Percentiles rank a stretch among this genome's conserved stretches.
phyloP scores from a whole-genome alignment of 2,797 vertebrate species.

The Manis javanica region DNA sequence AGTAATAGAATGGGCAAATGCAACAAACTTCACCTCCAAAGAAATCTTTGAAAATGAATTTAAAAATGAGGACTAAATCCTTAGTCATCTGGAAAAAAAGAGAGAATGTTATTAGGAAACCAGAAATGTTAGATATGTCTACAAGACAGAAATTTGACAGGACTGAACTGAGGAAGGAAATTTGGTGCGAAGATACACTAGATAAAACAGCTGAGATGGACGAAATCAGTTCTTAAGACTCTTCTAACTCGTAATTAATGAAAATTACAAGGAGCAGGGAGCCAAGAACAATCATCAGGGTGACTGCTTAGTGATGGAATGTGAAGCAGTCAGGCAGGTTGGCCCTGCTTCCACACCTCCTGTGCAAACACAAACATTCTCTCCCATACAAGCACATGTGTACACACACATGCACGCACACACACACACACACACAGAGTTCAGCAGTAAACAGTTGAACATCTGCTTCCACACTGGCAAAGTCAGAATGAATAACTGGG shows the following conservation, averaged over 20 bases:
- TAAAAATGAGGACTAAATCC: neutral
- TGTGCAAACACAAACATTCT: neutral
- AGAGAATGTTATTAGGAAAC: neutral
- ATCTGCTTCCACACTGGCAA: neutral
- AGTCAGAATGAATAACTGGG: neutral
- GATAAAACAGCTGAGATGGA: neutral
- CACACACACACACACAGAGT: neutral
- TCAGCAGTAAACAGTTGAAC: neutral
- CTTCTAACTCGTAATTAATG: constrained; percentile 42
- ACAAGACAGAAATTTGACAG: neutral
- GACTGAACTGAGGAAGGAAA: neutral
- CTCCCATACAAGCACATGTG: neutral
- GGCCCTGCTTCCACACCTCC: constrained; percentile 1
- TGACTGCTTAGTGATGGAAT: constrained; percentile 38
- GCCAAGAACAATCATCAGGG: neutral
- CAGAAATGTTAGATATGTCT: neutral
- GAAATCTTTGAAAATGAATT: neutral
- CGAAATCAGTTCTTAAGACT: neutral
- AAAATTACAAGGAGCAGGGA: neutral
- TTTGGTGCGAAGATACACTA: neutral
- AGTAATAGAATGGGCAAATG: neutral
- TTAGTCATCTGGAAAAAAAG: neutral
- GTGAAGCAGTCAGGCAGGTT: constrained; percentile 21
- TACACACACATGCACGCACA: neutral
- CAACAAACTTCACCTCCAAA: neutral